These are phyloP conservation scores for Poeciliopsis retropinna DNA, from an alignment of 2,113 vertebrate genomes.

Conservation along the genomic window DNA sequence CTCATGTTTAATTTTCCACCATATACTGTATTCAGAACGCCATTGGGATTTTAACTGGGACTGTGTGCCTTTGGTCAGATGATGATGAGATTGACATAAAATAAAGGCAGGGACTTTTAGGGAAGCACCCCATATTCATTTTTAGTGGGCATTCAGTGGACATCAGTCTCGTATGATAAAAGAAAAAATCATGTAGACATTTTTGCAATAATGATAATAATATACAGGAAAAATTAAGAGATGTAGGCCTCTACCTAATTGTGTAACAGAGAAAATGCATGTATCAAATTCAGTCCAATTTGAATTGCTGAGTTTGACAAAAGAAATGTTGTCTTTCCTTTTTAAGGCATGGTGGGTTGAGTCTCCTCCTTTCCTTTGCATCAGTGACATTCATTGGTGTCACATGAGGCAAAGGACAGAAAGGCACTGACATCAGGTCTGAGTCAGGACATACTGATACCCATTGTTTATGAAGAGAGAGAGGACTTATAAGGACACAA, in stretches of 20 bases:
- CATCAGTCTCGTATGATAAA: too few relatives aligned
- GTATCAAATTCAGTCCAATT: neutral
- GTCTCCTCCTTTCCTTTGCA: neutral
- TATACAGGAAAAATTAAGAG: neutral
- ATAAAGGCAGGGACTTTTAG: too few relatives aligned
- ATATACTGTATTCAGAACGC: too few relatives aligned
- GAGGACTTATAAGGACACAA: constrained; percentile 25
- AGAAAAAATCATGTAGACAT: too few relatives aligned
- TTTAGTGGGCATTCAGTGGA: too few relatives aligned
- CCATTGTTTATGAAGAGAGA: constrained; percentile 41
- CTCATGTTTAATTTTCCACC: too few relatives aligned
- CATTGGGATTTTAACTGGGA: neutral
- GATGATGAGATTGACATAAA: too few relatives aligned
- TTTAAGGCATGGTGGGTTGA: neutral
- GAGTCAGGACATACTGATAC: constrained; percentile 40
- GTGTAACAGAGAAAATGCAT: neutral
- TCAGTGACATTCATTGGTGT: neutral
- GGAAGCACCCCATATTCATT: too few relatives aligned
- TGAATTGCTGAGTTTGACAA: neutral
- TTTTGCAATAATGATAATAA: neutral
- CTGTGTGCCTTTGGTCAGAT: too few relatives aligned
- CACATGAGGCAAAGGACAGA: constrained; percentile 28
- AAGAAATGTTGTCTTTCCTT: neutral
- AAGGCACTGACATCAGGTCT: constrained; percentile 27
- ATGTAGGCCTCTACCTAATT: neutral